phyloP scores from a whole-genome alignment of 2,113 vertebrate genomes.

The Anolis carolinensis region DNA sequence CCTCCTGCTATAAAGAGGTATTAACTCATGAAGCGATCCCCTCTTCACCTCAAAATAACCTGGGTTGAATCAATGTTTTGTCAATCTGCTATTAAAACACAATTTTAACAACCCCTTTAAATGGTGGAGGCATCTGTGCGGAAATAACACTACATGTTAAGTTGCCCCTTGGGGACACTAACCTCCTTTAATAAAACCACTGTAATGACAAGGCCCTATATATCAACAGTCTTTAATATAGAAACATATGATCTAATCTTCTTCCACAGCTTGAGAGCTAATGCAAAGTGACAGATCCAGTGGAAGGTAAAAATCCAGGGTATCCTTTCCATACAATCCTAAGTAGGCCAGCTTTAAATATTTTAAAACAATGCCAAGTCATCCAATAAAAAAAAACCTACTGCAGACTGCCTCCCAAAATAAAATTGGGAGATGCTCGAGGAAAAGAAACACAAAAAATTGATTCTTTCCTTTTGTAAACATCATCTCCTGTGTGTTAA shows the following conservation, averaged over 20 bases:
- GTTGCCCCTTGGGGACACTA: slow-evolving; percentile 59
- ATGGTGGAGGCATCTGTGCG: slow-evolving; percentile 53
- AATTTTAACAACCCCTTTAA: slow-evolving; percentile 50
- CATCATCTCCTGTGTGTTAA: slow-evolving; percentile 28
- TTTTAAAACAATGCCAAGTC: slow-evolving; percentile 55
- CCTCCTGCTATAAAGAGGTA: too few species aligned
- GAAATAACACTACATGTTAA: slow-evolving; percentile 42
- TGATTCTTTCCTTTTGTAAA: slow-evolving; percentile 36
- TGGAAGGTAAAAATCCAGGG: slow-evolving; percentile 46
- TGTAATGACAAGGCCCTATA: slow-evolving; percentile 46
- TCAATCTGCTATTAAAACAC: slow-evolving; percentile 15
- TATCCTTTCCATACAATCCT: slow-evolving; percentile 32
- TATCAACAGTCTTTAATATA: slow-evolving; percentile 58
- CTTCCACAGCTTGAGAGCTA: slow-evolving; percentile 45
- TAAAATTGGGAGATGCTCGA: slow-evolving; percentile 28
- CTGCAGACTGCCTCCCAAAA: slow-evolving; percentile 41
- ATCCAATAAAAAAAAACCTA: slow-evolving; percentile 65
- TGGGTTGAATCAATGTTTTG: slow-evolving; percentile 11
- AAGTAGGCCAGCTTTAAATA: slow-evolving; percentile 64
- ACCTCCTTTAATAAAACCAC: slow-evolving; percentile 65
- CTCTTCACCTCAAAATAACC: slow-evolving; percentile 8
- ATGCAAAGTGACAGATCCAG: slow-evolving; percentile 55
- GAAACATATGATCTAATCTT: slow-evolving; percentile 66
- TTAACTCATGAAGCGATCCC: not conserved
- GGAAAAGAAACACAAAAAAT: slow-evolving; percentile 32